These are phyloP conservation scores for Procambarus virginalis DNA, from an alignment of 1,140 invertebrate species.

Conservation along the genomic window DNA sequence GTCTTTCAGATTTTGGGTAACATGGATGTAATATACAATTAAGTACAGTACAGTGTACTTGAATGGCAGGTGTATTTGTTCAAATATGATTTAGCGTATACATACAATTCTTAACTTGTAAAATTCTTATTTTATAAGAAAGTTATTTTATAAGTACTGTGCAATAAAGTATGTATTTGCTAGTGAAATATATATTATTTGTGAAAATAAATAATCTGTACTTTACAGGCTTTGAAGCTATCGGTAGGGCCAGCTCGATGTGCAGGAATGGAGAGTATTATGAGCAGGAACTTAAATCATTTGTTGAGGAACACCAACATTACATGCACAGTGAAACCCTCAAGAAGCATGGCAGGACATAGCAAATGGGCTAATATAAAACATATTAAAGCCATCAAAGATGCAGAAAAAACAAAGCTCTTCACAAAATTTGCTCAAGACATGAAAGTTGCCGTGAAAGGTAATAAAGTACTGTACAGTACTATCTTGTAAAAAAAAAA, in stretches of 20 bases:
- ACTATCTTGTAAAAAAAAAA: too few species aligned
- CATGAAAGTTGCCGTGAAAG: constrained; percentile 77
- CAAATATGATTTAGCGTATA: too few species aligned
- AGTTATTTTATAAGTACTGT: too few species aligned
- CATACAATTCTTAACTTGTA: too few species aligned
- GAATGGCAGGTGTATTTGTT: too few species aligned
- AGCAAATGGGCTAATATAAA: constrained; percentile 85
- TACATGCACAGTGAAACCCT: background rate
- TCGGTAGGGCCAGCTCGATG: background rate
- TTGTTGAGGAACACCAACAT: background rate
- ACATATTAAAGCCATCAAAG: constrained; percentile 80
- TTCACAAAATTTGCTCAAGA: constrained; percentile 75
- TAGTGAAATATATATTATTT: too few species aligned
- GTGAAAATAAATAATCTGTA: too few species aligned
- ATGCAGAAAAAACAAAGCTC: constrained; percentile 76
- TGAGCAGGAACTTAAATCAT: background rate
- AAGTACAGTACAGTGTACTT: too few species aligned
- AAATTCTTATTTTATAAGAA: too few species aligned
- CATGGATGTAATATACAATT: too few species aligned
- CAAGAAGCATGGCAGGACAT: constrained; percentile 78
- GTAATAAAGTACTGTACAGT: background rate
- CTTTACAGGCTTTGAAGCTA: background rate
- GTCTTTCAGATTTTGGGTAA: too few species aligned
- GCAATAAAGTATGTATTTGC: too few species aligned
- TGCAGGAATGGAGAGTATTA: background rate